A percentile compares a stretch with the other conserved stretches of the same genome.
These are phyloP conservation scores for Oryctes rhinoceros DNA, from an alignment of 1,140 invertebrate genomes.

Conservation along the genomic window DNA sequence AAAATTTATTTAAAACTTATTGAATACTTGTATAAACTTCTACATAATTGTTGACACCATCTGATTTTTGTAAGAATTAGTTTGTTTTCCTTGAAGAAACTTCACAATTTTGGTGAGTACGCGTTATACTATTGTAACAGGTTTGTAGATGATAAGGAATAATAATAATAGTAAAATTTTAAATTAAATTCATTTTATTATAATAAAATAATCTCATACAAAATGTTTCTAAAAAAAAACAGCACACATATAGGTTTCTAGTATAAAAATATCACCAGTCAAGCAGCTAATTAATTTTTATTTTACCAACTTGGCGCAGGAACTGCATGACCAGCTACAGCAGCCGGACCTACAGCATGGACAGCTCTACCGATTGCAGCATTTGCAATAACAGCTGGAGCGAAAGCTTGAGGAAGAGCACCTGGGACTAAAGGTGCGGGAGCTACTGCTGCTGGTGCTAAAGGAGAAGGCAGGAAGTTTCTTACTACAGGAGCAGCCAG, in stretches of 20 bases:
- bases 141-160: no score
- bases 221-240: neutral
- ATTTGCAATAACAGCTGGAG: neutral
- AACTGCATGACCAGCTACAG: neutral
- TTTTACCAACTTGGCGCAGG: constrained; percentile 25
- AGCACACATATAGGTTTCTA: neutral
- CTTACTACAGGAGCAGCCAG: constrained; percentile 31
- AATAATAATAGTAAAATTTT: no score
- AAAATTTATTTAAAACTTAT: no score
- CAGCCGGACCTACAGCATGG: constrained; percentile 31
- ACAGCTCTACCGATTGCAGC: neutral
- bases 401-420: neutral
- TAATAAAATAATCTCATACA: neutral
- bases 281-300: neutral
- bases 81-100: no score
- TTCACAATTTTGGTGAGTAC: no score
- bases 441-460: neutral
- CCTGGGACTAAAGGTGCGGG: neutral
- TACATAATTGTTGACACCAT: no score
- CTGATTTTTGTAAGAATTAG: no score
- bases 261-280: constrained; percentile 23
- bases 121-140: no score
- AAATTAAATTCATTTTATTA: neutral
- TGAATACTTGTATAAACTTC: no score
- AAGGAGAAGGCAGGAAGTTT: neutral